Evolutionary conservation across 2,888 invertebrate genomes (phyloP).

Genomic region (Caenorhabditis drosophilae): DNA sequence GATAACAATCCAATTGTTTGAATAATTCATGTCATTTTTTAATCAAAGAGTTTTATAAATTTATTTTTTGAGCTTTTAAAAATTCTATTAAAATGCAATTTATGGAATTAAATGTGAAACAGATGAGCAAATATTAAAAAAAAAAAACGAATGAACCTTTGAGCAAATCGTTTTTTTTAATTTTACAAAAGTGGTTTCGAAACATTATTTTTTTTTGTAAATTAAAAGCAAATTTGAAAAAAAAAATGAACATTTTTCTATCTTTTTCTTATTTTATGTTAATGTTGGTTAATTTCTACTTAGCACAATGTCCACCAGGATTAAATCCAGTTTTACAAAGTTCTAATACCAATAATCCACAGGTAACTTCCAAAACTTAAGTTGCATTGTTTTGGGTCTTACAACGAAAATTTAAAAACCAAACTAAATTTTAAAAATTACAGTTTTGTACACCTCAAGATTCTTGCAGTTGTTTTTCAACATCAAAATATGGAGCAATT

Average conservation of each 20-base stretch:
- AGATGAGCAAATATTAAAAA: background rate
- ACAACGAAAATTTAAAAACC: background rate
- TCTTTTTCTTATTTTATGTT: too few relatives aligned
- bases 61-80: too few relatives aligned
- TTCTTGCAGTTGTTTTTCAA: slow-evolving; percentile 26
- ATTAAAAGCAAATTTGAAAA: too few relatives aligned
- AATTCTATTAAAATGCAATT: too few relatives aligned
- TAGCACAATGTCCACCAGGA: slow-evolving; percentile 43
- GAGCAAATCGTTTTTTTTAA: too few relatives aligned
- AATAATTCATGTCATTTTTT: background rate
- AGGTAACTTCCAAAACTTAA: slow-evolving; percentile 5
- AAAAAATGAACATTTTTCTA: background rate
- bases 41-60: too few relatives aligned
- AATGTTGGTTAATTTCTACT: too few relatives aligned
- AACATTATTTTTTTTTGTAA: too few relatives aligned
- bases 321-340: slow-evolving; percentile 21
- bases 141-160: too few relatives aligned
- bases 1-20: too few relatives aligned
- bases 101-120: background rate
- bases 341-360: slow-evolving; percentile 22
- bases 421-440: background rate
- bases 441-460: slow-evolving; percentile 36
- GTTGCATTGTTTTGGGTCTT: background rate
- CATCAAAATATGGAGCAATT: slow-evolving; percentile 15
- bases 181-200: too few relatives aligned